These are phyloP conservation scores for Drosophila micromelanica DNA, from an alignment of 1,140 invertebrate species.

Conservation along the genomic window DNA sequence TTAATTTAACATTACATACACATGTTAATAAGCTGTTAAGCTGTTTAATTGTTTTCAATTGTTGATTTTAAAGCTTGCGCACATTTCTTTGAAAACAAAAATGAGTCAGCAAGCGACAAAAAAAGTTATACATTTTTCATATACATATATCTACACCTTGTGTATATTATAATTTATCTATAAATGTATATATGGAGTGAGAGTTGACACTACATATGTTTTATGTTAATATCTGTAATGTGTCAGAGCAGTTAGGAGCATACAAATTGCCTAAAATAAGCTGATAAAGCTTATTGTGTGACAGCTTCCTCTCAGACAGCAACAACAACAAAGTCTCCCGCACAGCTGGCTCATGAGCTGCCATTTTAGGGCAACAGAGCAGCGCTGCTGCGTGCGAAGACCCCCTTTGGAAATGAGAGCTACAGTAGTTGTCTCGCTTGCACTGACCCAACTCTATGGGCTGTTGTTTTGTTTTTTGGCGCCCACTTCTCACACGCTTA, in stretches of 20 bases:
- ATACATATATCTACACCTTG: background rate
- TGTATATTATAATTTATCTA: no score
- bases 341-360: constrained; percentile 40
- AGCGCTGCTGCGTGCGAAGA: constrained; percentile 1
- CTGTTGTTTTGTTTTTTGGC: constrained; percentile 67
- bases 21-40: background rate
- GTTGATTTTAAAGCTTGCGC: background rate
- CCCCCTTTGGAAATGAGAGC: constrained; percentile 1
- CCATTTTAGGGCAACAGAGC: constrained; percentile 39
- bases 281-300: constrained; percentile 9
- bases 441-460: constrained; percentile 22
- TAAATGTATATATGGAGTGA: no score
- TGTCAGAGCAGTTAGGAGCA: background rate
- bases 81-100: background rate
- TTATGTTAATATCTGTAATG: no score
- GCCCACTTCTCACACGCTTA: constrained; percentile 68
- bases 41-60: constrained; percentile 1
- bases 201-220: no score
- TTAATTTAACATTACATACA: background rate
- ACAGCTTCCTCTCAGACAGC: constrained; percentile 6
- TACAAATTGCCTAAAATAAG: background rate
- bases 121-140: background rate
- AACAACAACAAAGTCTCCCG: constrained; percentile 18
- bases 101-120: constrained; percentile 1
- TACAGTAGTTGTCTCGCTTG: constrained; percentile 44